Evolutionary conservation across 2,797 vertebrate species (phyloP).

Genomic region (Anomalospiza imberbis): DNA sequence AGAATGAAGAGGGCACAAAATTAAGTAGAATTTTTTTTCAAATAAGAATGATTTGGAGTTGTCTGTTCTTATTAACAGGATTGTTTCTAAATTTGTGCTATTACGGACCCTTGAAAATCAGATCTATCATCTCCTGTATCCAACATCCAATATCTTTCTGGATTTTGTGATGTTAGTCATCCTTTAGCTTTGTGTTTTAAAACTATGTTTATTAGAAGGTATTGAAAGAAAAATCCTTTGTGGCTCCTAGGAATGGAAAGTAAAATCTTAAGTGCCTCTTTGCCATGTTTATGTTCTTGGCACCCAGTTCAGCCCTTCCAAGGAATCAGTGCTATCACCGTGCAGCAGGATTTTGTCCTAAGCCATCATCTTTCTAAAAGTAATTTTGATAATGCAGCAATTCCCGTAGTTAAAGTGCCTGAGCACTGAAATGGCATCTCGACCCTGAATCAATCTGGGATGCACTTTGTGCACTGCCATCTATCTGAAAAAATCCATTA

Average conservation of each 20-base stretch:
- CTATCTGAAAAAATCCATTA: constrained; percentile 50
- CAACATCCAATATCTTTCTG: neutral
- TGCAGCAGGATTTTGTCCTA: neutral
- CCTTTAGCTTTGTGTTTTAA: neutral
- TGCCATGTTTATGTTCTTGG: neutral
- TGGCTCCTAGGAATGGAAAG: neutral
- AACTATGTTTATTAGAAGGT: neutral
- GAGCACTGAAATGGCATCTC: constrained; percentile 28
- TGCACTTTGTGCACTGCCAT: constrained; percentile 30
- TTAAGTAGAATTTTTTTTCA: neutral
- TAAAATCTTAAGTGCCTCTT: neutral
- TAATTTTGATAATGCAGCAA: constrained; percentile 32
- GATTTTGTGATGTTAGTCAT: neutral
- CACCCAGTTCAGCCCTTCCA: neutral
- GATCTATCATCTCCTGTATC: neutral
- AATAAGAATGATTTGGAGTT: neutral
- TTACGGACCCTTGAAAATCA: neutral
- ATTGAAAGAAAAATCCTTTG: neutral
- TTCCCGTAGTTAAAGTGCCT: constrained; percentile 16
- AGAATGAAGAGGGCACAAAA: neutral
- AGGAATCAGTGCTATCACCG: neutral
- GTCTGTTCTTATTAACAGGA: neutral
- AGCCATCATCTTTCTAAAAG: constrained; percentile 1
- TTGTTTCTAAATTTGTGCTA: neutral
- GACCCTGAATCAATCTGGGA: constrained; percentile 18